Conservation (phyloP, 2,888 invertebrate genomes). For the Epinotia bilunana region DNA sequence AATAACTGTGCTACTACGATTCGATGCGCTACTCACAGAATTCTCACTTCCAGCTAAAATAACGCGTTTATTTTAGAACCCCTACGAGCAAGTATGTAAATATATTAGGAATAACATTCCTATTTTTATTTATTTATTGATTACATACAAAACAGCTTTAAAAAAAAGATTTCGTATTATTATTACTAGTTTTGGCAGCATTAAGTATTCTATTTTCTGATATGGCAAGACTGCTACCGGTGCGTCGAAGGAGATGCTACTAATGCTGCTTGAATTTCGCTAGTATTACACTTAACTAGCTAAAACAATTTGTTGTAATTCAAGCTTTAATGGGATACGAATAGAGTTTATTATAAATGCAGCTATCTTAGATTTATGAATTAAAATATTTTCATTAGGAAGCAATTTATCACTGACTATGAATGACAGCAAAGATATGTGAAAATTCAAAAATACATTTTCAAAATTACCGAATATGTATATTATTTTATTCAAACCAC, state of each 20-base stretch:
- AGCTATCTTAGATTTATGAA: neutral
- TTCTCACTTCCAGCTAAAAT: constrained; percentile 7
- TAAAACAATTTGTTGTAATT: neutral
- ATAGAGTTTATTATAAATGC: neutral
- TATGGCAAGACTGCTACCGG: constrained; percentile 1
- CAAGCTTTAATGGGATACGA: rapidly evolving
- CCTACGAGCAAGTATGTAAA: neutral
- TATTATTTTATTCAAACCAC: neutral
- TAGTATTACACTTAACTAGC: neutral
- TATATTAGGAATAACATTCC: neutral
- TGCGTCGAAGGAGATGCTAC: neutral
- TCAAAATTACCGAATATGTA: constrained; percentile 7
- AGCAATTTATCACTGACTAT: neutral
- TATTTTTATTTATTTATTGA: neutral
- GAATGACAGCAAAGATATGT: constrained; percentile 22
- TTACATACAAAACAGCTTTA: neutral
- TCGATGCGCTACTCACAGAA: constrained; percentile 12
- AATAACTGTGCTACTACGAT: constrained; percentile 26
- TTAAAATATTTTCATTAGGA: neutral
- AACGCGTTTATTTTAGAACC: neutral
- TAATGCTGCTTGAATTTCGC: neutral
- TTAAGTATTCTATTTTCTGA: neutral
- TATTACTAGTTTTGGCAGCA: neutral
- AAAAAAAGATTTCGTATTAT: too few relatives aligned
- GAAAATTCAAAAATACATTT: constrained; percentile 34